Base-by-base conservation (phyloP, 2,797 vertebrate genomes). In the Mastacembelus armatus region DNA sequence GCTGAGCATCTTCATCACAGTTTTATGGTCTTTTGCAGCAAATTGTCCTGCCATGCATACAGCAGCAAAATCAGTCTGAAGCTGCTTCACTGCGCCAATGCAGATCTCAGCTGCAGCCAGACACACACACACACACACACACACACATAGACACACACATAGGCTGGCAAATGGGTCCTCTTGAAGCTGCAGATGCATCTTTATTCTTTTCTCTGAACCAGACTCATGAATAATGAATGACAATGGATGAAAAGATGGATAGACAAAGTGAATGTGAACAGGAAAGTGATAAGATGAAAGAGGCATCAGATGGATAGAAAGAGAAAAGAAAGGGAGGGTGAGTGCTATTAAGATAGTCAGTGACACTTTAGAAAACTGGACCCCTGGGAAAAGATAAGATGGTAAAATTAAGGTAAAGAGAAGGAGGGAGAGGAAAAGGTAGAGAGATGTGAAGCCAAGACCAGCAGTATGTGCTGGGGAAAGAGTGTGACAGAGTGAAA, bases 221-320 rank as follows among this genome's bases (percentile, higher is more conserved):
- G 56, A 47, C 67, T 81, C 80, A 88, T 90, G 80, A 87, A 91
- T 89, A 82, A 89, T 88, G 77, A 74, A 87, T 66, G 49, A 60
- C 22, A 55, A 35, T 1, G 26, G 50, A 63, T 30, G 45, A 56
- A 66, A 68, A 66, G 71, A 70, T 66, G 52, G 69, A 64, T 7
- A 30, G 63, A 76, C 59, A 30, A 62, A 76, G 38, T 21, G 58
- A 61, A 59, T 43, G 44, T 40, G 61, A 80, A 76, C 5, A 14
- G 39, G 43, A 52, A 47, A 59, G 30, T 19, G 24, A 67, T 1
- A 1, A 16, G 39, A 79, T 74, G 48, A 83, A 75, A 72, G 59
- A 18, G 2, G 58, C 49, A 69, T 81, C 50, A 64, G 56, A 69
- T 29, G 32, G 50, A 51, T 9, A 2, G 9, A n/a, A 22, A 48